Evolutionary conservation across 1,140 invertebrate species (phyloP).

Genomic region (Nomia melanderi): DNA sequence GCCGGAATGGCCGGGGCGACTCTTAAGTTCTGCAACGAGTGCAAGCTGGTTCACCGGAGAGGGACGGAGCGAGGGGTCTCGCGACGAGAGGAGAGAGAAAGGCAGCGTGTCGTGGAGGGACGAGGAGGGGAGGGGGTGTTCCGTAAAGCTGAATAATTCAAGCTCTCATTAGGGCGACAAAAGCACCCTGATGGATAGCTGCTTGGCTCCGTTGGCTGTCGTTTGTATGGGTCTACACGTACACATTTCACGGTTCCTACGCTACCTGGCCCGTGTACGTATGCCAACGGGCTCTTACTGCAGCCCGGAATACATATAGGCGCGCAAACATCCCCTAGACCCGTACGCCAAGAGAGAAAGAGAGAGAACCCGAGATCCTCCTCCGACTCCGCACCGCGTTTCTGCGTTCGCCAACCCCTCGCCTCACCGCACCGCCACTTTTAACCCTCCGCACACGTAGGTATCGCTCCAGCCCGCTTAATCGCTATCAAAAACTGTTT

Average conservation of each 20-base stretch:
- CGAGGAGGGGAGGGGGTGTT: conserved; percentile 63
- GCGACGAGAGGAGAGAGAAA: conserved; percentile 57
- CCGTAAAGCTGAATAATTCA: conserved; percentile 81
- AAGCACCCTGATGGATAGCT: conserved; percentile 82
- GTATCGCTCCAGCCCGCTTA: not conserved
- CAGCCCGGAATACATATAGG: conserved; percentile 30
- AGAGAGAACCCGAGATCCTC: conserved; percentile 33
- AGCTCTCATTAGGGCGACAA: conserved; percentile 82
- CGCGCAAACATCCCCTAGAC: conserved; percentile 49
- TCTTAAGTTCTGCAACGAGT: conserved; percentile 40
- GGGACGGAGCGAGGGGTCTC: conserved; percentile 45
- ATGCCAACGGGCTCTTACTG: conserved; percentile 23
- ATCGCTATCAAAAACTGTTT: conserved; percentile 31
- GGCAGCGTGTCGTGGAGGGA: conserved; percentile 24
- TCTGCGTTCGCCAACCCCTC: conserved; percentile 18
- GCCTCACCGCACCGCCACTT: not conserved
- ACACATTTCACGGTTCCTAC: conserved; percentile 19
- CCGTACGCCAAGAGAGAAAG: conserved; percentile 6
- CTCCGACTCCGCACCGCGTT: conserved; percentile 18
- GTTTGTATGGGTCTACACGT: conserved; percentile 58
- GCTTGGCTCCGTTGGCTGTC: conserved; percentile 74
- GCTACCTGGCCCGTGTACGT: conserved; percentile 33
- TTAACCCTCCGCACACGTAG: no score
- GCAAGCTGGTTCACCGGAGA: conserved; percentile 21
- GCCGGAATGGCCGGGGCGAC: conserved; percentile 45